phyloP scores from a whole-genome alignment of 1,140 invertebrate species.

The Teleogryllus occipitalis region DNA sequence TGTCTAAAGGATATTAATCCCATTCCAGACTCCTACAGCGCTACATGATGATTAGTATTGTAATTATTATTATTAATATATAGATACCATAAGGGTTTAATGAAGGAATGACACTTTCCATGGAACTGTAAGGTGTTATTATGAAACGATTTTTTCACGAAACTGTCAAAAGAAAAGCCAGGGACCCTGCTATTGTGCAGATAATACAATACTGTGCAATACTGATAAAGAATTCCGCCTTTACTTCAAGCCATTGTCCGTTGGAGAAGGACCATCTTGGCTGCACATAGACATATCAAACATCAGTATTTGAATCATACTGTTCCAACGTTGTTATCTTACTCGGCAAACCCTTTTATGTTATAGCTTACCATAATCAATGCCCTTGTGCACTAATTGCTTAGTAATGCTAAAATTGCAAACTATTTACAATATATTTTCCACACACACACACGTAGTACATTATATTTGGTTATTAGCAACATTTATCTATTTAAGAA shows the following conservation, averaged over 20 bases:
- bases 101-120: background rate
- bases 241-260: background rate
- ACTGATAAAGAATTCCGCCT: background rate
- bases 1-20: background rate
- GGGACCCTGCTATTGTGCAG: background rate
- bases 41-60: background rate
- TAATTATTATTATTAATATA: background rate
- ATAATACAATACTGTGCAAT: slow-evolving; percentile 1
- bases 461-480: background rate
- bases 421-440: background rate
- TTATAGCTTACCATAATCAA: background rate
- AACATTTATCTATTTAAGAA: slow-evolving; percentile 2
- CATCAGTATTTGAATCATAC: no score
- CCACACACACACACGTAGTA: background rate
- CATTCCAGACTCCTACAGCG: background rate
- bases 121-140: background rate
- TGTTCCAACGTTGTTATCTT: no score
- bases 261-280: no score
- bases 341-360: no score
- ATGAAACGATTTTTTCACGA: background rate
- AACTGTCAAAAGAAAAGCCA: background rate
- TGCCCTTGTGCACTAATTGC: background rate
- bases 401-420: background rate
- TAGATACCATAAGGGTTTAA: background rate
- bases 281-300: no score